Conservation (phyloP, 1,140 invertebrate species). For the Drosophila malerkotliana region DNA sequence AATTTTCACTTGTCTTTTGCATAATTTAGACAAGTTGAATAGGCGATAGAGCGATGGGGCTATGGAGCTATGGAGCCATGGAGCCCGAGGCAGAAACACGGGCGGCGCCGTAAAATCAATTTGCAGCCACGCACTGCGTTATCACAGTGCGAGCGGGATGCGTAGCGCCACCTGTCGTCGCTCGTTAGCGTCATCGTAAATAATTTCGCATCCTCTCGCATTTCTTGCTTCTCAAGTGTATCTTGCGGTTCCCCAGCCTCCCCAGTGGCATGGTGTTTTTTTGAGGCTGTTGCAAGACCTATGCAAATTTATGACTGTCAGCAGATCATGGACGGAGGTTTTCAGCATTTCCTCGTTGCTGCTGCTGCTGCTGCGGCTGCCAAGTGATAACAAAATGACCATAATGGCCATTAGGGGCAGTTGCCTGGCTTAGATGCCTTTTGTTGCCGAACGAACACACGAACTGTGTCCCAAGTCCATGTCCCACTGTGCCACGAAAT, state of each 20-base stretch:
- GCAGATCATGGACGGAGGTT: constrained; percentile 41
- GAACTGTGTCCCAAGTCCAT: constrained; percentile 52
- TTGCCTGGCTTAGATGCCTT: constrained; percentile 43
- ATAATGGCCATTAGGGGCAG: constrained; percentile 77
- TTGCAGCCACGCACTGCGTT: constrained; percentile 71
- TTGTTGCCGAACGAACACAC: constrained; percentile 48
- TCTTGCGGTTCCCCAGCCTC: neutral
- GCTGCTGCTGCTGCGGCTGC: constrained; percentile 5
- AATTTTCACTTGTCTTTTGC: constrained; percentile 80
- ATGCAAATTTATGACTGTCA: constrained; percentile 78
- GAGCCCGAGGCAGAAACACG: constrained; percentile 54
- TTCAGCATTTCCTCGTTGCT: constrained; percentile 62
- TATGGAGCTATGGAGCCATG: constrained; percentile 11
- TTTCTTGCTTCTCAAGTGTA: constrained; percentile 2
- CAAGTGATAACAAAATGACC: constrained; percentile 75
- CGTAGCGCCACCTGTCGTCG: constrained; percentile 73
- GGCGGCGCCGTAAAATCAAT: constrained; percentile 80
- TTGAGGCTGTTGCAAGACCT: constrained; percentile 64
- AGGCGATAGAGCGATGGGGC: constrained; percentile 18
- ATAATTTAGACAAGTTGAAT: constrained; percentile 70
- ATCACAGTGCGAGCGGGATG: constrained; percentile 50
- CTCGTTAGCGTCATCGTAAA: constrained; percentile 81
- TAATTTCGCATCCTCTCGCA: constrained; percentile 58
- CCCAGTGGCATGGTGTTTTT: constrained; percentile 16
- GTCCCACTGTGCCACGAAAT: constrained; percentile 78